Evolutionary conservation across 2,888 invertebrate genomes (phyloP).

Genomic region (Capitulum mitella): DNA sequence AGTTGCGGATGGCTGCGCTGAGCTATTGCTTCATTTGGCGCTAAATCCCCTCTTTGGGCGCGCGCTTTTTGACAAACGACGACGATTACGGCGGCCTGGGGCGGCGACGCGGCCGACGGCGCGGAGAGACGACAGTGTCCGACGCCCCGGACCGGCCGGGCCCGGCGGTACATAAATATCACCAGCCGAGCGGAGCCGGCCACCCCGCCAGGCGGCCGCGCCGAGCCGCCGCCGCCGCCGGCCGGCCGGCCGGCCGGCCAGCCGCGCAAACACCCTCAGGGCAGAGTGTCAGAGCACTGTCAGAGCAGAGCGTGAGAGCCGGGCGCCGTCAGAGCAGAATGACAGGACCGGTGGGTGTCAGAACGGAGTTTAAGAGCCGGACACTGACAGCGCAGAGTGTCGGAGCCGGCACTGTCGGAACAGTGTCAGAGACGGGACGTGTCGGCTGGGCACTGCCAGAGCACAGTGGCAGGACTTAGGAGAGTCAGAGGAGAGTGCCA

Average conservation of each 20-base stretch:
- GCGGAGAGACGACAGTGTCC: conserved; percentile 4
- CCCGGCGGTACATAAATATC: background rate
- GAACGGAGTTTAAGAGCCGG: too few species aligned
- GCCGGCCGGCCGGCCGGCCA: background rate
- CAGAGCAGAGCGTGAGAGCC: too few species aligned
- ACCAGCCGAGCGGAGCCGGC: background rate
- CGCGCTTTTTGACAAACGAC: conserved; percentile 24
- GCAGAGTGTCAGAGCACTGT: too few species aligned
- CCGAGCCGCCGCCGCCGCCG: background rate
- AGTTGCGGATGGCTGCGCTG: conserved; percentile 17
- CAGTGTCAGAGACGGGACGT: too few species aligned
- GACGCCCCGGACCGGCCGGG: background rate
- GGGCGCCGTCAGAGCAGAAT: too few species aligned
- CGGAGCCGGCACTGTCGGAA: too few species aligned
- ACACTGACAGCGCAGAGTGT: too few species aligned
- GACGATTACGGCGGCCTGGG: conserved; percentile 10
- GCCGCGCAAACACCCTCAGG: background rate
- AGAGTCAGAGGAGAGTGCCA: too few species aligned
- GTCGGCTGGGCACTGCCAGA: too few species aligned
- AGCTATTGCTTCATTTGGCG: conserved; percentile 25
- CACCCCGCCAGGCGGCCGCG: too few species aligned
- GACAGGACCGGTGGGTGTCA: too few species aligned
- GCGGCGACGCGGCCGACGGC: background rate
- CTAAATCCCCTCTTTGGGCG: conserved; percentile 22
- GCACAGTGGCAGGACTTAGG: too few species aligned